Evolutionary conservation across 2,888 invertebrate genomes (phyloP).

Genomic region (Xanthia togata): DNA sequence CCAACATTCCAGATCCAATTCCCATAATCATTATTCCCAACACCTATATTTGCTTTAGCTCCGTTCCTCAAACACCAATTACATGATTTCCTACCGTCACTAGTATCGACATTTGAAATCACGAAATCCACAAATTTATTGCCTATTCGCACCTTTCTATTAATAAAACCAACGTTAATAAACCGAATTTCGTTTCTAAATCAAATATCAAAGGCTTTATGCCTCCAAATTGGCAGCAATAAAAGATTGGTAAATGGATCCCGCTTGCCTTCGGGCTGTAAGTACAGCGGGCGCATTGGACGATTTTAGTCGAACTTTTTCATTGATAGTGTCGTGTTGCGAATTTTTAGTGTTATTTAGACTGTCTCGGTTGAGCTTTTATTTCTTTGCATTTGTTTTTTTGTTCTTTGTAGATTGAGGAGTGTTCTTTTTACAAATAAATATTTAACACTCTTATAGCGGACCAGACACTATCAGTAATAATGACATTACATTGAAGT

Average conservation of each 20-base stretch:
- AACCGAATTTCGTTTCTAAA: constrained; percentile 70
- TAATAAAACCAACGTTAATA: constrained; percentile 67
- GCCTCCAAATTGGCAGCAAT: constrained; percentile 62
- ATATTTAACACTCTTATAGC: not conserved
- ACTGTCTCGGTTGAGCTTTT: not conserved
- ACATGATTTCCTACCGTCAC: constrained; percentile 7
- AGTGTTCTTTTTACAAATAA: not conserved
- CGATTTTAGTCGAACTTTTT: constrained; percentile 36
- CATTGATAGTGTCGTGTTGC: constrained; percentile 51
- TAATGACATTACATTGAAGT: too few relatives aligned
- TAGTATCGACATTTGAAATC: constrained; percentile 27
- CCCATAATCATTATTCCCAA: not conserved
- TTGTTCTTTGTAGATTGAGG: not conserved
- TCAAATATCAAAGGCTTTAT: constrained; percentile 72
- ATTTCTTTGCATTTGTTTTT: constrained; percentile 1
- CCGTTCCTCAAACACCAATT: constrained; percentile 24
- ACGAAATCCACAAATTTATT: constrained; percentile 54
- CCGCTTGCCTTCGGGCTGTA: constrained; percentile 47
- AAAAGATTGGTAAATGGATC: constrained; percentile 65
- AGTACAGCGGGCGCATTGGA: constrained; percentile 34
- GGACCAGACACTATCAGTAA: too few relatives aligned
- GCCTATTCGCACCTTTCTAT: constrained; percentile 58
- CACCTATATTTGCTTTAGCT: not conserved
- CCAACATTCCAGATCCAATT: not conserved
- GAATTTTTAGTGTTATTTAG: constrained; percentile 45